Evolutionary conservation across 2,797 vertebrate genomes (phyloP).

Genomic region (Neopelma chrysocephalum): DNA sequence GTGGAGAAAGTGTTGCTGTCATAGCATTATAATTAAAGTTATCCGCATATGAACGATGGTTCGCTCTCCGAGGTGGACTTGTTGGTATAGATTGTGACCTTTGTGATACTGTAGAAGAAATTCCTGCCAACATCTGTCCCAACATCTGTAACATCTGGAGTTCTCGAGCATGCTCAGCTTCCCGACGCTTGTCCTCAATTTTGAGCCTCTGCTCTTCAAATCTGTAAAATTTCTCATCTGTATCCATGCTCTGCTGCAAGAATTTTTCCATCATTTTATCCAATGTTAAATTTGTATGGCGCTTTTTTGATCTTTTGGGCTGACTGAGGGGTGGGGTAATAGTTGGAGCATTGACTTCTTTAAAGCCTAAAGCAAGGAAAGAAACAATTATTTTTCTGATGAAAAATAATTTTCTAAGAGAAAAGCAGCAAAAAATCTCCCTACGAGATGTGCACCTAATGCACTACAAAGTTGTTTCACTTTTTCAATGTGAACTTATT

Average conservation of each 20-base stretch:
- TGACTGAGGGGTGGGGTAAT: constrained; percentile 72
- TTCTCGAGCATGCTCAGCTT: constrained; percentile 86
- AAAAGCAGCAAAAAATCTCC: neutral
- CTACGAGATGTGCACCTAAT: neutral
- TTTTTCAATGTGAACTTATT: neutral
- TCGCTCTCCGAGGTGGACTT: constrained; percentile 69
- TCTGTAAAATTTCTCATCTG: constrained; percentile 88
- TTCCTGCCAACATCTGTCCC: constrained; percentile 88
- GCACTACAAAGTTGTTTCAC: neutral
- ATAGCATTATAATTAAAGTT: constrained; percentile 74
- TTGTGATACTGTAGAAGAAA: constrained; percentile 74
- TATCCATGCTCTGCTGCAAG: constrained; percentile 88
- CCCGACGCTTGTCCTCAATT: constrained; percentile 86
- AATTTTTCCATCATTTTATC: constrained; percentile 92
- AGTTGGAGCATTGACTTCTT: constrained; percentile 74
- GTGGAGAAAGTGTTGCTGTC: constrained; percentile 66
- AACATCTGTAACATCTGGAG: constrained; percentile 92
- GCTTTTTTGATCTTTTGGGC: constrained; percentile 83
- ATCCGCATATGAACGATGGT: constrained; percentile 65
- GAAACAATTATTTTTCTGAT: neutral
- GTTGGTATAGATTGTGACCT: constrained; percentile 65
- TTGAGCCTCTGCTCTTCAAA: constrained; percentile 88
- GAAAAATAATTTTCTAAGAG: neutral
- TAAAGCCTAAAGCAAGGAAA: constrained; percentile 67
- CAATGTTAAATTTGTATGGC: constrained; percentile 83